phyloP scores from a whole-genome alignment of 37 sponge, comb jelly and placozoan genomes.

The Haliclona indistincta region DNA sequence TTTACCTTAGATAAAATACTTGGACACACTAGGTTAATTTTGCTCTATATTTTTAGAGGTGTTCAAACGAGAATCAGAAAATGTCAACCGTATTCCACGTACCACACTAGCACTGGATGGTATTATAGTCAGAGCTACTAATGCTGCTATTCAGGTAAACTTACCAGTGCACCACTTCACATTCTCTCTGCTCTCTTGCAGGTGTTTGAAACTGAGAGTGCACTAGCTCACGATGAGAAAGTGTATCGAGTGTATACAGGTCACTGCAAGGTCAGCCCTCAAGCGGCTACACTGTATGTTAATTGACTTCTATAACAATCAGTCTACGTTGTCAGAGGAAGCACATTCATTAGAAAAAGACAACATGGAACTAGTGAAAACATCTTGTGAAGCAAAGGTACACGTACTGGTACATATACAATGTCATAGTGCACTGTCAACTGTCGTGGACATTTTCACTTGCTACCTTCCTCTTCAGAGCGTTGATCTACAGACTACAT shows the following conservation, averaged over 20 bases:
- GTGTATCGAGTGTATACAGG: slow-evolving; percentile 20
- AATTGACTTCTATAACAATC: background rate
- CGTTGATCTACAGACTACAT: slow-evolving; percentile 32
- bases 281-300: background rate
- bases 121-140: slow-evolving; percentile 5
- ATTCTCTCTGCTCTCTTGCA: slow-evolving; percentile 10
- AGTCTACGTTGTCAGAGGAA: slow-evolving; percentile 48
- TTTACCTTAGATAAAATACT: no score
- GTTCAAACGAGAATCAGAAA: slow-evolving; percentile 34
- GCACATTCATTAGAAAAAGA: slow-evolving; percentile 5
- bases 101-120: slow-evolving; percentile 21
- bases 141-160: slow-evolving; percentile 38
- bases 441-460: background rate
- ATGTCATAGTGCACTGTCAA: background rate
- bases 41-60: slow-evolving; percentile 42
- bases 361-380: slow-evolving; percentile 45
- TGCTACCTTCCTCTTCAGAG: slow-evolving; percentile 16
- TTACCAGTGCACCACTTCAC: background rate
- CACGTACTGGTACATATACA: background rate
- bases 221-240: slow-evolving; percentile 42
- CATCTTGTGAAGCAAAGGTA: slow-evolving; percentile 34
- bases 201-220: slow-evolving; percentile 56
- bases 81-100: slow-evolving; percentile 58
- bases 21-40: no score
- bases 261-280: slow-evolving; percentile 24